Evolutionary conservation across 2,888 invertebrate genomes (phyloP).

Genomic region (Isoperla grammatica): DNA sequence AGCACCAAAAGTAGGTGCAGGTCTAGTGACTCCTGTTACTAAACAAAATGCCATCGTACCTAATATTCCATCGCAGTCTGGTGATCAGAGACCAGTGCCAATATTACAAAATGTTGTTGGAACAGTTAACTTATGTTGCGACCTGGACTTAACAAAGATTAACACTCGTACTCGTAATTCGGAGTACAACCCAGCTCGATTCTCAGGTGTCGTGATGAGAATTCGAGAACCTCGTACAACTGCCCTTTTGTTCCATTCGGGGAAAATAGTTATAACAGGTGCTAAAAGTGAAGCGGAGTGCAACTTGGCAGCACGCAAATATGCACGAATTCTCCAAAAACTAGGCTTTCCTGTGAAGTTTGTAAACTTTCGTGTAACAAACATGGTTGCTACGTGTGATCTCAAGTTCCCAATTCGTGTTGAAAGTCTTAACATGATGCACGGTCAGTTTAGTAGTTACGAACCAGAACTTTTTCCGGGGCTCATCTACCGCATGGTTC

Average conservation of each 20-base stretch:
- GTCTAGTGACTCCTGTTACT: too few species aligned
- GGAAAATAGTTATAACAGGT: conserved; percentile 78
- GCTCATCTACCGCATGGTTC: conserved; percentile 96
- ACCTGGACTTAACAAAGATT: conserved; percentile 64
- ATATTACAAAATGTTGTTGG: conserved; percentile 85
- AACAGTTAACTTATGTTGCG: conserved; percentile 68
- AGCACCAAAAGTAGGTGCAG: neutral
- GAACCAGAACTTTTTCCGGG: conserved; percentile 99
- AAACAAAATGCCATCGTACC: conserved; percentile 6
- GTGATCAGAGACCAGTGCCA: conserved; percentile 89
- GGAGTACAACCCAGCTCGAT: conserved; percentile 76
- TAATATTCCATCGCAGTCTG: conserved; percentile 60
- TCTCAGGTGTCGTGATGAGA: conserved; percentile 78
- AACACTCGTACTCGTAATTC: conserved; percentile 75
- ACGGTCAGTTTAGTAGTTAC: conserved; percentile 78
- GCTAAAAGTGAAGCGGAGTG: conserved; percentile 72
- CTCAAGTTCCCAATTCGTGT: conserved; percentile 79
- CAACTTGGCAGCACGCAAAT: conserved; percentile 70
- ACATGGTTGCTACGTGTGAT: conserved; percentile 84
- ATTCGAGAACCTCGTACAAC: conserved; percentile 73
- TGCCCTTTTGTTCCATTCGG: conserved; percentile 70
- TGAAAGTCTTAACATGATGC: conserved; percentile 74
- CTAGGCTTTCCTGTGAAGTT: conserved; percentile 73
- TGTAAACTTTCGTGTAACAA: conserved; percentile 75
- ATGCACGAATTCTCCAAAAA: conserved; percentile 76